Conservation (phyloP, 2,113 vertebrate genomes). For the Ophiodon elongatus region DNA sequence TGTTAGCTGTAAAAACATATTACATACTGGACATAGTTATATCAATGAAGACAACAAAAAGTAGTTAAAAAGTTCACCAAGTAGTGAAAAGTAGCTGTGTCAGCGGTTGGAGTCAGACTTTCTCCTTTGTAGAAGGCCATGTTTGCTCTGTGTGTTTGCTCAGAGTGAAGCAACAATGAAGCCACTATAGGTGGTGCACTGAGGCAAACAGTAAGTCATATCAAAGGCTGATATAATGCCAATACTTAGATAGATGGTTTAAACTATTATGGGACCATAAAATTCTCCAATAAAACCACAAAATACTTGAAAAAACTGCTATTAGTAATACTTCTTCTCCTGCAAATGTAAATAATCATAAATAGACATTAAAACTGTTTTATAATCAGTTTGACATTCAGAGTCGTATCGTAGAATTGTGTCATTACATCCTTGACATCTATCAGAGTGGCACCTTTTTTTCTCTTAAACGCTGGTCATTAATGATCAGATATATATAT, state of each 20-base stretch:
- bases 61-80: too few species aligned
- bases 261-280: not conserved
- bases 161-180: slow-evolving; percentile 1
- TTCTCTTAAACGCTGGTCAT: not conserved
- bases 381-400: not conserved
- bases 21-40: not conserved
- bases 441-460: not conserved
- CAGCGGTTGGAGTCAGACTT: not conserved
- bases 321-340: not conserved
- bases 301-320: not conserved
- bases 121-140: slow-evolving; percentile 1
- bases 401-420: not conserved
- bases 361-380: not conserved
- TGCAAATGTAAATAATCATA: not conserved
- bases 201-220: not conserved
- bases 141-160: slow-evolving; percentile 29
- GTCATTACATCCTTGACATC: not conserved
- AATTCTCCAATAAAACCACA: not conserved
- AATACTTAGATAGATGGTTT: not conserved
- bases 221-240: not conserved
- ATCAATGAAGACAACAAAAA: not conserved
- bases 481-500: not conserved
- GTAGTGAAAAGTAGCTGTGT: not conserved
- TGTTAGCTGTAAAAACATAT: too few species aligned
- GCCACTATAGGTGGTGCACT: not conserved